These are phyloP conservation scores for Chiloscyllium plagiosum DNA, from an alignment of 2,113 vertebrate species.

Conservation along the genomic window DNA sequence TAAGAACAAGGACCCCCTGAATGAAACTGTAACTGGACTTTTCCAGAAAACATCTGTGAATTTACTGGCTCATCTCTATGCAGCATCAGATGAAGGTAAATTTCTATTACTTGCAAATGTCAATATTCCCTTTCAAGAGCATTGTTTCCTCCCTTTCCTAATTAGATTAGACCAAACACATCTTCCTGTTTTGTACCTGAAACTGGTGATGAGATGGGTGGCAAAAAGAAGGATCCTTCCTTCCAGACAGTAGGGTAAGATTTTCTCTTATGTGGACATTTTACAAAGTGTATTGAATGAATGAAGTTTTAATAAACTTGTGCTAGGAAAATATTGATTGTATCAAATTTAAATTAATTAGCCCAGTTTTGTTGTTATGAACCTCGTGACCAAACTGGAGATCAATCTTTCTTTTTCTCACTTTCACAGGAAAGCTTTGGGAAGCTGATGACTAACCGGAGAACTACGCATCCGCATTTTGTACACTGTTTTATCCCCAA, in stretches of 20 bases:
- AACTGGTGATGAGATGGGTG: conserved; percentile 64
- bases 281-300: too few relatives aligned
- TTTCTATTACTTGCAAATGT: background rate
- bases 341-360: too few relatives aligned
- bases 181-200: conserved; percentile 46
- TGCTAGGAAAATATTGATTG: too few relatives aligned
- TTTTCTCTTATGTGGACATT: too few relatives aligned
- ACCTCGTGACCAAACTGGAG: background rate
- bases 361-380: too few relatives aligned
- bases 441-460: conserved; percentile 85
- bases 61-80: conserved; percentile 66
- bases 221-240: conserved; percentile 90
- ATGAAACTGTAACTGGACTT: conserved; percentile 68
- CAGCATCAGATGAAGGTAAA: conserved; percentile 49
- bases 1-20: conserved; percentile 74
- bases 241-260: conserved; percentile 73
- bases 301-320: too few relatives aligned
- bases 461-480: conserved; percentile 85
- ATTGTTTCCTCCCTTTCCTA: background rate
- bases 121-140: background rate
- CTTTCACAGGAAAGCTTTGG: conserved; percentile 80
- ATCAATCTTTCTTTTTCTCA: background rate
- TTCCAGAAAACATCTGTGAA: conserved; percentile 69
- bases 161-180: background rate
- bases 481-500: conserved; percentile 88